phyloP scores from a whole-genome alignment of 2,113 vertebrate genomes.

The Anhinga rufa region DNA sequence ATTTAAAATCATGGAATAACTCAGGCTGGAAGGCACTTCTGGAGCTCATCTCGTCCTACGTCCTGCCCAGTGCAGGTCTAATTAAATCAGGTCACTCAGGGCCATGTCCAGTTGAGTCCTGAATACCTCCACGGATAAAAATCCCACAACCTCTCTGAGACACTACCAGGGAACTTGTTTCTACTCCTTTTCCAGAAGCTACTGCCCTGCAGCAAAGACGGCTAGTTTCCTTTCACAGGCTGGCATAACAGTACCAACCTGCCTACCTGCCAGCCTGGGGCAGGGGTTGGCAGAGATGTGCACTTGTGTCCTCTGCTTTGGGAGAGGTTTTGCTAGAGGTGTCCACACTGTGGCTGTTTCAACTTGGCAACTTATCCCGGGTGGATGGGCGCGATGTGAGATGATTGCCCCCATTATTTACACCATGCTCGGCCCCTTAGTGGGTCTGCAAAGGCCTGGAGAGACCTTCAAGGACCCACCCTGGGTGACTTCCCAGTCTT shows the following conservation, averaged over 20 bases:
- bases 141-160: neutral
- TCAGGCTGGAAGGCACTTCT: neutral
- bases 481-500: neutral
- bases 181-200: neutral
- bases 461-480: neutral
- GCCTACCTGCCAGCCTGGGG: no score
- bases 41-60: neutral
- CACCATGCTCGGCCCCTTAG: neutral
- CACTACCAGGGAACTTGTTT: neutral
- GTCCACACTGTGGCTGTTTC: neutral
- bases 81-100: neutral
- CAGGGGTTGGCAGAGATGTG: neutral
- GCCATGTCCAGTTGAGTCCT: neutral
- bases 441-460: neutral
- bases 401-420: neutral
- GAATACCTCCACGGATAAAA: neutral
- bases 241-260: neutral
- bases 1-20: neutral
- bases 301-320: neutral
- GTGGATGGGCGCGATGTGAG: neutral
- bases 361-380: neutral
- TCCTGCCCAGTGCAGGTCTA: neutral
- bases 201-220: neutral
- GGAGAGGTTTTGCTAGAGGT: neutral
- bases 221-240: neutral